A percentile compares a stretch with the other conserved stretches of the same genome.
These are phyloP conservation scores for Zalophus californianus DNA, from an alignment of 2,797 vertebrate genomes.

Conservation along the genomic window DNA sequence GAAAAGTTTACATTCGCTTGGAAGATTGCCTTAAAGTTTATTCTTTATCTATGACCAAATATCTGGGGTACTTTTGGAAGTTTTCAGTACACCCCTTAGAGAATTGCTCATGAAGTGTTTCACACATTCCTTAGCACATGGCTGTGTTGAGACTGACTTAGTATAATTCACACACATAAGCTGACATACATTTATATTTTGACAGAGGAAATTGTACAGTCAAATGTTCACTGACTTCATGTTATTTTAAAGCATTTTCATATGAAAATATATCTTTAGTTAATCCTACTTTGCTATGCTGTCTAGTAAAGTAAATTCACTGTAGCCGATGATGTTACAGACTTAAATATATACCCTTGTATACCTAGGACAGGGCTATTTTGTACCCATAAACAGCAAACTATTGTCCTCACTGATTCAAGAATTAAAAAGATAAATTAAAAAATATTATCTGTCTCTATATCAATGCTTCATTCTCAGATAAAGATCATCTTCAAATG, in stretches of 20 bases:
- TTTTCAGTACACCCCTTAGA: constrained; percentile 55
- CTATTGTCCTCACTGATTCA: constrained; percentile 64
- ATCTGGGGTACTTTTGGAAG: constrained; percentile 73
- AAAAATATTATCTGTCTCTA: neutral
- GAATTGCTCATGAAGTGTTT: constrained; percentile 16
- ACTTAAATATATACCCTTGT: constrained; percentile 66
- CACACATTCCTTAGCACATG: constrained; percentile 6
- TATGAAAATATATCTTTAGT: constrained; percentile 78
- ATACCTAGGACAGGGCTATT: constrained; percentile 72
- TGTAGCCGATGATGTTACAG: constrained; percentile 73
- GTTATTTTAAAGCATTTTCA: constrained; percentile 70
- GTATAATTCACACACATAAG: constrained; percentile 60
- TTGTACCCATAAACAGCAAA: constrained; percentile 64
- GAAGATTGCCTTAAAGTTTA: constrained; percentile 79
- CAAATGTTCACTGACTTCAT: constrained; percentile 66
- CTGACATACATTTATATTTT: constrained; percentile 70
- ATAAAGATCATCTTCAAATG: constrained; percentile 32
- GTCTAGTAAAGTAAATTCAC: constrained; percentile 70
- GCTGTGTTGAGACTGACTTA: constrained; percentile 43
- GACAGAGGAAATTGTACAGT: constrained; percentile 74
- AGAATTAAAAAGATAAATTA: constrained; percentile 53
- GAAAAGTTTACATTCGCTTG: constrained; percentile 76
- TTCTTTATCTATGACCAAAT: constrained; percentile 70
- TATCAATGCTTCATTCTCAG: constrained; percentile 52
- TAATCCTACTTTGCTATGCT: constrained; percentile 77